Base-by-base conservation (phyloP, 23 tunicate species). In the Phallusia fumigata region DNA sequence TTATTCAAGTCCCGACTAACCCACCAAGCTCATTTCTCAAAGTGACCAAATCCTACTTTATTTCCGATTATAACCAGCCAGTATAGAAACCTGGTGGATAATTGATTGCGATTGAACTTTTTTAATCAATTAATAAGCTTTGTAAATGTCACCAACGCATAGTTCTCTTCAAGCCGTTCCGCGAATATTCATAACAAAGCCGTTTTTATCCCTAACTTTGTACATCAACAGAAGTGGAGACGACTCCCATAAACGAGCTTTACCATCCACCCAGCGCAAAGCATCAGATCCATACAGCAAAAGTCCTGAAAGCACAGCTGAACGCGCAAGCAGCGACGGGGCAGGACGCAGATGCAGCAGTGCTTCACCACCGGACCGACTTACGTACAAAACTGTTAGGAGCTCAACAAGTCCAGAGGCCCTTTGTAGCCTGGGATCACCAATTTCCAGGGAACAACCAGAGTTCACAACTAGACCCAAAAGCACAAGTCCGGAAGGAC, bases 321-420 rank as follows among this genome's bases (percentile, higher is more conserved):
- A 58, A 22, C 44, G 6, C 18, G 76, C 51, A 6, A n/a, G 49
- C 2, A 64, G 49, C 19, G 88, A 84, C 11, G 88, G 88, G 5
- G 33, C 44, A 10, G 88, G 88, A 51, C 53, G 88, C 33, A 34
- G 88, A 65, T 84, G 88, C 35, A 84, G 76, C 50, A 84, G 88
- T 35, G 80, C 88, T 0, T 86, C 89, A n/a, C 89, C 89, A 0
- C 89, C 89, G 2, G 89, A 86, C 52, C 30, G 65, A 31, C 84
- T 84, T 18, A 65, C 74, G 19, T 31, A 33, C 15, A 86, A 86
- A 49, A 22, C 84, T 31, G 84, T 84, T 1, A 65, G 78, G 64
- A 36, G 74, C 34, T 65, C 85, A 51, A 35, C 28, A 0, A 78
- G 64, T 24, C 81, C 81, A 26, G 64, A 44, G 15, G 44, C 36